phyloP scores from a whole-genome alignment of 2,888 invertebrate species.

The Spialia ferax region DNA sequence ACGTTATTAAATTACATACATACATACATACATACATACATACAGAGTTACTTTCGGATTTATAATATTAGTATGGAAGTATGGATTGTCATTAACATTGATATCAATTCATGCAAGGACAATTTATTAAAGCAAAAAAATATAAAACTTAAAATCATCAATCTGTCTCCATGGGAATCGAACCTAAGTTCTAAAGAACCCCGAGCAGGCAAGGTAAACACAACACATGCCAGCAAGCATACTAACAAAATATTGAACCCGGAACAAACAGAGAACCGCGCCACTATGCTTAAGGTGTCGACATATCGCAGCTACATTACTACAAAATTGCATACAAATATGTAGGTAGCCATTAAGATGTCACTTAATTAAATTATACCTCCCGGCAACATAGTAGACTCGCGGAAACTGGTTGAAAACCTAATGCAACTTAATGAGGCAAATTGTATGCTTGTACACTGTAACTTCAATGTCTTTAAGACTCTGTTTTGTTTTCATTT shows the following conservation, averaged over 20 bases:
- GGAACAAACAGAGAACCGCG: background rate
- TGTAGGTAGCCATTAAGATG: conserved; percentile 17
- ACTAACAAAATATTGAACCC: background rate
- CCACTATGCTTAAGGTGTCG: conserved; percentile 6
- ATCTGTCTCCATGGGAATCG: no score
- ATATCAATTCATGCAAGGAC: no score
- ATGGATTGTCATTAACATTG: no score
- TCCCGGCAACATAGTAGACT: conserved; percentile 25
- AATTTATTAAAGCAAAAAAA: no score
- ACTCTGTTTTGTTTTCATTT: background rate
- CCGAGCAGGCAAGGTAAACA: no score
- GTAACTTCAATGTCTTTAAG: background rate
- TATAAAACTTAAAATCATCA: no score
- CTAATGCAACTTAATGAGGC: conserved; percentile 18
- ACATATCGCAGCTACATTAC: conserved; percentile 11
- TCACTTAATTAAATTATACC: conserved; percentile 26
- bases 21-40: no score
- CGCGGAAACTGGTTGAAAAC: conserved; percentile 17
- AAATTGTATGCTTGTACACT: conserved; percentile 16
- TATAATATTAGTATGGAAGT: no score
- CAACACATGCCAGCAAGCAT: background rate
- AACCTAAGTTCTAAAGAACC: no score
- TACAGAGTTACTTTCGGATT: no score
- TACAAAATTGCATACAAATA: conserved; percentile 16
- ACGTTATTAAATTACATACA: no score